Base-by-base conservation (phyloP, 1,140 invertebrate species). In the Euura saliciscinereae region DNA sequence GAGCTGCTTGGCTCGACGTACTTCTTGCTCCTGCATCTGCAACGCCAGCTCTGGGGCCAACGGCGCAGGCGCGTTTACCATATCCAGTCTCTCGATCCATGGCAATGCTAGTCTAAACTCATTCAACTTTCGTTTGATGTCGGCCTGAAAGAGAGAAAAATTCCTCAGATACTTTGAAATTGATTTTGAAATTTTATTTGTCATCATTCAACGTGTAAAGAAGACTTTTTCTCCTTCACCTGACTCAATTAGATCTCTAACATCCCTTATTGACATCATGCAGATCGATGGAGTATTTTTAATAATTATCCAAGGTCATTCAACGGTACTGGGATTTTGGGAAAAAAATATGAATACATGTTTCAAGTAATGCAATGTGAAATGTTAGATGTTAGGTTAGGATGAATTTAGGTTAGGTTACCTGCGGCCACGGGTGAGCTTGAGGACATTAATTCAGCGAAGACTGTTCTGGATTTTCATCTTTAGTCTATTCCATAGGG, bases 41-140 rank as follows among this genome's bases (percentile, higher is more conserved):
- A 94, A 79, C 4, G 92, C 93, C 46, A 95, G 86, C 84, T 96
- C 95, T 28, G 94, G 95, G 13, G 94, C 95, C 78, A 97, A 79
- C 0, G 95, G 92, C 11, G 95, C 95, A 44, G 92, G 90, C 45
- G 90, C 85, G 75, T 92, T 95, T 0, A 93, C 87, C 71, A 96
- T 88, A 81, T 98, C 96, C 44, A 98, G 82, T 45, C 91, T 90
- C 85, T 98, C 96, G 10, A 96, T 81, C 97, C 97, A 99, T 74
- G 92, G 91, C 65, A 97, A 84, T 64, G 93, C 89, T 65, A 94
- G 77, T 78, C 91, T 89, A 8, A 98, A 90, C 80, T 94, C 91
- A 44, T 91, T 86, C 44, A 95, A 82, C 85, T 95, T 96, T 44
- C 90, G 82, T 78, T 93, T 91, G 69, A 98, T 82, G 73, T 90